phyloP scores from a whole-genome alignment of 1,140 invertebrate species.

The Mylabris phalerata region DNA sequence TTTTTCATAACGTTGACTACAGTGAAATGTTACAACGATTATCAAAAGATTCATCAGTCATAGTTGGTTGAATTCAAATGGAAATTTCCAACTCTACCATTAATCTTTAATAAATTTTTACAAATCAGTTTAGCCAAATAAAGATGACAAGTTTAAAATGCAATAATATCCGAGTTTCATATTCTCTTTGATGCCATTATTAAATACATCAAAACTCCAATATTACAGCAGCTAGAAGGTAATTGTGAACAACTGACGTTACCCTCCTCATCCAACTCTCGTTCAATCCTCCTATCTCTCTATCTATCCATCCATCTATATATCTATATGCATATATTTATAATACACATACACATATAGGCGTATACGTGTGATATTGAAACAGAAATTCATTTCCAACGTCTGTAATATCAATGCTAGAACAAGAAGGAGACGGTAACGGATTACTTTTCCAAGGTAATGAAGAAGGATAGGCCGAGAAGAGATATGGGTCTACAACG shows the following conservation, averaged over 20 bases:
- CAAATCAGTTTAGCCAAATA: too few relatives aligned
- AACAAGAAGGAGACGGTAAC: conserved; percentile 10
- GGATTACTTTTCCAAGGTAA: conserved; percentile 13
- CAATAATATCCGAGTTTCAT: too few relatives aligned
- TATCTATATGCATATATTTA: background rate
- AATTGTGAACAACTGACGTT: conserved; percentile 5
- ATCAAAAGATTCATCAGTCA: conserved; percentile 18
- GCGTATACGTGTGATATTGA: background rate
- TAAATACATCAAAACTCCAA: too few relatives aligned
- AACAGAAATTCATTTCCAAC: conserved; percentile 4
- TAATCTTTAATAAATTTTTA: too few relatives aligned
- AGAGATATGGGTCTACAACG: conserved; percentile 21
- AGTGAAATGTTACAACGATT: too few relatives aligned
- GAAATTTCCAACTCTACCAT: too few relatives aligned
- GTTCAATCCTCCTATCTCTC: too few relatives aligned
- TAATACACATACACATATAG: too few relatives aligned
- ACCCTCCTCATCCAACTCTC: too few relatives aligned
- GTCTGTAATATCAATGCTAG: conserved; percentile 17
- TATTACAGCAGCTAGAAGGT: background rate
- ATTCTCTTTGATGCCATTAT: too few relatives aligned
- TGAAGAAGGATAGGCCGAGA: conserved; percentile 17
- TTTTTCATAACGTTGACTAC: conserved; percentile 1
- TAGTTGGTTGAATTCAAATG: background rate
- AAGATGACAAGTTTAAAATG: too few relatives aligned
- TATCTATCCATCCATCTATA: too few relatives aligned